A percentile compares a stretch with the other conserved stretches of the same genome.
phyloP scores from a whole-genome alignment of 2,888 invertebrate species.

The Drosophila basisetae region DNA sequence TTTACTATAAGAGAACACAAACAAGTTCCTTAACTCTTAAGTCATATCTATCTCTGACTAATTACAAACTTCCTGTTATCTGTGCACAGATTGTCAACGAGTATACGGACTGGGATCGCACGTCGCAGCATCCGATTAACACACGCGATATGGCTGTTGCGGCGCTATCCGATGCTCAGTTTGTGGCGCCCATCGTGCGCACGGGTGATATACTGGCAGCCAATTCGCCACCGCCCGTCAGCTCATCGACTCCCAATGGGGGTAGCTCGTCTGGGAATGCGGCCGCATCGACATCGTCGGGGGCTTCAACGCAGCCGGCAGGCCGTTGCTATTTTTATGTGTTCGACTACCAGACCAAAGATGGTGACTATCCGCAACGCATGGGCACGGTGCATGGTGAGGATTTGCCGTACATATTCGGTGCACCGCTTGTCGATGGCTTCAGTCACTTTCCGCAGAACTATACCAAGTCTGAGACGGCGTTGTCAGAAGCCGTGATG shows the following conservation, averaged over 20 bases:
- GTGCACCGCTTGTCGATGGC: constrained; percentile 94
- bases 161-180: constrained; percentile 96
- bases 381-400: constrained; percentile 97
- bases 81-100: constrained; percentile 90
- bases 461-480: constrained; percentile 94
- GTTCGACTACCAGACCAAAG: constrained; percentile 95
- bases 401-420: constrained; percentile 95
- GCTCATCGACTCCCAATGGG: constrained; percentile 43
- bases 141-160: constrained; percentile 95
- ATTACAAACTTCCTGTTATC: neutral
- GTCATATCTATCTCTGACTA: neutral
- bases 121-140: constrained; percentile 94
- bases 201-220: constrained; percentile 92
- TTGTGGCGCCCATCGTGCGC: constrained; percentile 95
- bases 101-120: constrained; percentile 98
- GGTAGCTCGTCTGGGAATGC: constrained; percentile 69
- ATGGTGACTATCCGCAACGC: constrained; percentile 95
- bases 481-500: constrained; percentile 94
- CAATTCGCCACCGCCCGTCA: constrained; percentile 86
- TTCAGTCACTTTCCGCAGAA: constrained; percentile 93
- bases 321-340: constrained; percentile 95
- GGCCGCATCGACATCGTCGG: constrained; percentile 75
- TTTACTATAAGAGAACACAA: neutral
- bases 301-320: constrained; percentile 81
- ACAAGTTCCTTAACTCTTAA: too few relatives aligned